Conservation (phyloP, 2,797 vertebrate species). For the Hemitrygon akajei region DNA sequence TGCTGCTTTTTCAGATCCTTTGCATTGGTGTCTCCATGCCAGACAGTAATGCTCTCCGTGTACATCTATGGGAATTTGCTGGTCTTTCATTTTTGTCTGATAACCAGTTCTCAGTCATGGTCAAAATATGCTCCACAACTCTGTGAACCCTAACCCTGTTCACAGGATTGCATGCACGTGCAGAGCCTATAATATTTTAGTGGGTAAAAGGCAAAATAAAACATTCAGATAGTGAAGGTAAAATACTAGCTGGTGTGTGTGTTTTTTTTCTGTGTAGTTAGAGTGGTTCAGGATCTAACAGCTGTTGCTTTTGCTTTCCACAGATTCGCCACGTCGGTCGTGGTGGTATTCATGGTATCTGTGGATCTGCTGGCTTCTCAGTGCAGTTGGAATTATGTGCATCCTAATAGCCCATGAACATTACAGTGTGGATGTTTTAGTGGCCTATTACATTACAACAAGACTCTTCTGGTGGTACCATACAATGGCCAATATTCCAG, state of each 20-base stretch:
- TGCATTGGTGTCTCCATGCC: no score
- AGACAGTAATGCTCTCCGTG: no score
- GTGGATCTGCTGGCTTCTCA: conserved; percentile 88
- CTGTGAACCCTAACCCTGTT: no score
- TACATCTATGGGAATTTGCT: no score
- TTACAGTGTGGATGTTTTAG: conserved; percentile 87
- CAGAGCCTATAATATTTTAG: not conserved
- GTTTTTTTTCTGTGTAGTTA: not conserved
- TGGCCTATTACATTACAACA: conserved; percentile 93
- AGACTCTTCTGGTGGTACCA: conserved; percentile 99
- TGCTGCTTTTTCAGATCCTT: no score
- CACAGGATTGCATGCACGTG: no score
- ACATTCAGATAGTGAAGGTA: not conserved
- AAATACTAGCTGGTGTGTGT: not conserved
- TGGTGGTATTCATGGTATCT: conserved; percentile 81
- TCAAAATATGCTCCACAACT: no score
- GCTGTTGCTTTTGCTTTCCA: not conserved
- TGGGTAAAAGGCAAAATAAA: not conserved
- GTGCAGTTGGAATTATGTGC: conserved; percentile 81
- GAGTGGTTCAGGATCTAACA: not conserved
- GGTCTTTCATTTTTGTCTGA: no score
- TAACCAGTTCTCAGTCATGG: no score
- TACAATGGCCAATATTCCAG: conserved; percentile 92
- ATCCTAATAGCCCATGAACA: conserved; percentile 94
- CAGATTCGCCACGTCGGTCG: conserved; percentile 89